Evolutionary conservation across 1,140 invertebrate genomes (phyloP).

Genomic region (Trichonephila clavata): DNA sequence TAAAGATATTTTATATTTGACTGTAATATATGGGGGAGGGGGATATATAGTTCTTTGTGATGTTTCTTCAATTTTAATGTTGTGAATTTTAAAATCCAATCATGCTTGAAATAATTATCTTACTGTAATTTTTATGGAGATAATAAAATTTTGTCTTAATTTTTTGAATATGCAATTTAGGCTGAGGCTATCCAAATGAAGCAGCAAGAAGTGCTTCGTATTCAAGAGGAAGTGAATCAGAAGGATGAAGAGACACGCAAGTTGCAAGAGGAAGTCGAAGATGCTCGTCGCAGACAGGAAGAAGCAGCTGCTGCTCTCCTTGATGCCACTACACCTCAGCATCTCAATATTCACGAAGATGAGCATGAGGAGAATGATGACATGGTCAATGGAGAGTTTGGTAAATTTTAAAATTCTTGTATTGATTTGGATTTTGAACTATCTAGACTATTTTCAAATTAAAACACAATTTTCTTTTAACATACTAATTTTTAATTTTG

Average conservation of each 20-base stretch:
- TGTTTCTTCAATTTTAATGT: too few relatives aligned
- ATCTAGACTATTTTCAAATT: too few relatives aligned
- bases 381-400: slow-evolving; percentile 88
- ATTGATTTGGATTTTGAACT: too few relatives aligned
- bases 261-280: slow-evolving; percentile 92
- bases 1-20: too few relatives aligned
- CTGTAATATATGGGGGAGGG: too few relatives aligned
- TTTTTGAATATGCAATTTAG: slow-evolving; percentile 44
- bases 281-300: slow-evolving; percentile 88
- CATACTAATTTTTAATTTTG: too few relatives aligned
- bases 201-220: slow-evolving; percentile 92
- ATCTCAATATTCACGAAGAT: slow-evolving; percentile 89
- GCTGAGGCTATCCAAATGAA: slow-evolving; percentile 94
- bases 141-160: too few relatives aligned
- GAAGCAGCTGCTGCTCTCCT: slow-evolving; percentile 89
- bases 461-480: too few relatives aligned
- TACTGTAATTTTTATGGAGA: too few relatives aligned
- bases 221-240: slow-evolving; percentile 87
- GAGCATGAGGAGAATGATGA: slow-evolving; percentile 83
- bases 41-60: too few relatives aligned
- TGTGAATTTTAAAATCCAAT: too few relatives aligned
- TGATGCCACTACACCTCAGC: slow-evolving; percentile 88
- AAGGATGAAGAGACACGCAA: slow-evolving; percentile 95
- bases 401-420: slow-evolving; percentile 78
- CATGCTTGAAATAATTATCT: too few relatives aligned